Conservation (phyloP, 2,797 vertebrate genomes). For the Megaceryle alcyon region DNA sequence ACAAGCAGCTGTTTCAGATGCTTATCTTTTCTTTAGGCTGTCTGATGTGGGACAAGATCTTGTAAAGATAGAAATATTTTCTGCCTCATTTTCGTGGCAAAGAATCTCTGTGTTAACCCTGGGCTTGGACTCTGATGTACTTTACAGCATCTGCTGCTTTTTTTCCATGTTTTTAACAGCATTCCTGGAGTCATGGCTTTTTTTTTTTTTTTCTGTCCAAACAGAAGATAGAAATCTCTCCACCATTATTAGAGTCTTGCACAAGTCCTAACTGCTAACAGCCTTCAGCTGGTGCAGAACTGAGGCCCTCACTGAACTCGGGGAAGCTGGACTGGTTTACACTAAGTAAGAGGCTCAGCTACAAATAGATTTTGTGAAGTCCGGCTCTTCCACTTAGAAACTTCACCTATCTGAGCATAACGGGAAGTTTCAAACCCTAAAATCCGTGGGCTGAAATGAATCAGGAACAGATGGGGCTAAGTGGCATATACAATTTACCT, state of each 20-base stretch:
- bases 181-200: neutral
- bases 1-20: neutral
- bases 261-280: neutral
- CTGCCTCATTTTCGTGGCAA: conserved; percentile 23
- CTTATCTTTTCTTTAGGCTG: conserved; percentile 35
- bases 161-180: neutral
- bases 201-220: neutral
- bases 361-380: neutral
- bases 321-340: neutral
- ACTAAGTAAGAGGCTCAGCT: neutral
- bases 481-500: neutral
- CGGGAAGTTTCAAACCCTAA: neutral
- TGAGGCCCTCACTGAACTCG: neutral
- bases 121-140: neutral
- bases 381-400: neutral
- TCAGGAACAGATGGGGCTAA: conserved; percentile 27
- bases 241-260: neutral
- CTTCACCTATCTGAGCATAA: neutral
- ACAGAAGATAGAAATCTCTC: conserved; percentile 34
- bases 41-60: conserved; percentile 37
- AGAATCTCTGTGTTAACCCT: conserved; percentile 19
- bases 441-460: neutral
- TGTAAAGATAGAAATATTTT: conserved; percentile 59
- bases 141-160: neutral
- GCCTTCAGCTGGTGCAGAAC: neutral